phyloP scores from a whole-genome alignment of 2,888 invertebrate species.

The Hecatera dysodea region DNA sequence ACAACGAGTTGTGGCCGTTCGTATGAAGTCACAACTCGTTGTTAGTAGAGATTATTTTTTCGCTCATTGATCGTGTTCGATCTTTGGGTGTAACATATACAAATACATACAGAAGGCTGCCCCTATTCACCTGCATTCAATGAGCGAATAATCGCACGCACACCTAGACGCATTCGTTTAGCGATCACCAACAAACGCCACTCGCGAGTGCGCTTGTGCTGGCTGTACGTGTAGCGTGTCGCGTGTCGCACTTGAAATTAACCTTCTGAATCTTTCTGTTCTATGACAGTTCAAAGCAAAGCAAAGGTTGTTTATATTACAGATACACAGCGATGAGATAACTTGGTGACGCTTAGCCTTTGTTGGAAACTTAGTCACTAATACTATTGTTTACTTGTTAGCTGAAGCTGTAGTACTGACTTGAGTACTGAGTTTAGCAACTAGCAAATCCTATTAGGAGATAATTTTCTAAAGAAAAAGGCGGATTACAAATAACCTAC shows the following conservation, averaged over 20 bases:
- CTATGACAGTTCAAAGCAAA: background rate
- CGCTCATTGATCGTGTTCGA: no score
- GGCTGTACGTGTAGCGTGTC: background rate
- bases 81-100: no score
- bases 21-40: no score
- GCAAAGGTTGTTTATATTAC: constrained; percentile 26
- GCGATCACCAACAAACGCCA: background rate
- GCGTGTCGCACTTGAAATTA: background rate
- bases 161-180: background rate
- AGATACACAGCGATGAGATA: constrained; percentile 10
- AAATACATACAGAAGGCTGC: background rate
- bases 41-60: no score
- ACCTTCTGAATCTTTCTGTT: background rate
- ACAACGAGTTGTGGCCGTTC: no score
- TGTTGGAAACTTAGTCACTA: constrained; percentile 21
- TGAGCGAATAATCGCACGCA: background rate
- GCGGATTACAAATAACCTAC: background rate
- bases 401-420: background rate
- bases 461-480: background rate
- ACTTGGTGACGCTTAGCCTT: constrained; percentile 12
- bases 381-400: constrained; percentile 13
- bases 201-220: background rate
- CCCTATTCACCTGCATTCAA: background rate
- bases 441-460: background rate
- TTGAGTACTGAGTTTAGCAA: background rate